phyloP scores from a whole-genome alignment of 2,797 vertebrate species.

The Hemibagrus guttatus region DNA sequence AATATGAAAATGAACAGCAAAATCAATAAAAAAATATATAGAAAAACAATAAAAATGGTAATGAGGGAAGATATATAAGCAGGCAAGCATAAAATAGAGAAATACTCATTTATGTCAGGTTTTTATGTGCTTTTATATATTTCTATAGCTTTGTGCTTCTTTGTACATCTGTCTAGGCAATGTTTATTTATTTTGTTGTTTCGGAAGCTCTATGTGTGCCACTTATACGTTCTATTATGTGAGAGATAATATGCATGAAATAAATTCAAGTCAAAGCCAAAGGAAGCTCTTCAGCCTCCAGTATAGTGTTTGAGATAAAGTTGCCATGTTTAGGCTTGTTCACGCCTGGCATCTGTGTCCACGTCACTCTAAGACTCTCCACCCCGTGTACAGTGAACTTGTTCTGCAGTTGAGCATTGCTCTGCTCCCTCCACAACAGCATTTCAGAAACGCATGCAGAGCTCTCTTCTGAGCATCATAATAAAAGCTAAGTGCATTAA shows the following conservation, averaged over 20 bases:
- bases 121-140: constrained; percentile 9
- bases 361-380: neutral
- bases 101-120: neutral
- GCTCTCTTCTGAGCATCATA: constrained; percentile 59
- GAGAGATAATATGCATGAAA: constrained; percentile 19
- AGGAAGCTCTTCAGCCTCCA: neutral
- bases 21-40: neutral
- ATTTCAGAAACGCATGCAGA: constrained; percentile 53
- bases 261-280: constrained; percentile 19
- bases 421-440: constrained; percentile 36
- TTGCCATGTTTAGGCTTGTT: constrained; percentile 1
- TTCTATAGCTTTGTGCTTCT: neutral
- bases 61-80: neutral
- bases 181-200: neutral
- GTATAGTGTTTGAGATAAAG: neutral
- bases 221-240: neutral
- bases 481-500: constrained; percentile 68
- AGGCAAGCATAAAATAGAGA: neutral
- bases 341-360: neutral
- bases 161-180: neutral
- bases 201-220: neutral
- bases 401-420: constrained; percentile 24
- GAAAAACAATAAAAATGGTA: neutral
- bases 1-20: neutral
- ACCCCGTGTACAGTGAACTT: neutral